phyloP scores from a whole-genome alignment of 1,140 invertebrate genomes.

The Antheraea pernyi region DNA sequence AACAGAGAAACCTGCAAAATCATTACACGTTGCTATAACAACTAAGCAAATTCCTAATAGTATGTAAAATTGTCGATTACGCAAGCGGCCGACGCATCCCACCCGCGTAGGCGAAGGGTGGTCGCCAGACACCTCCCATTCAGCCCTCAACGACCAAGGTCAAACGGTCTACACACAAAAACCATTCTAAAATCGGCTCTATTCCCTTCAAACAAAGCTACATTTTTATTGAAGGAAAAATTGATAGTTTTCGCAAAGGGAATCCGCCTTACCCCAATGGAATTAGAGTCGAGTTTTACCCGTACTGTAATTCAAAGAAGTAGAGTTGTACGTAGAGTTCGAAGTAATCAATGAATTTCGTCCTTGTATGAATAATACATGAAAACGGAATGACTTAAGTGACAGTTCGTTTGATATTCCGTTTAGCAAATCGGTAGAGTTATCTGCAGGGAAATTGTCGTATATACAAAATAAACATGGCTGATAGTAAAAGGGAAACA shows the following conservation, averaged over 20 bases:
- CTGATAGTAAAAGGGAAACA: background rate
- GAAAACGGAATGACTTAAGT: slow-evolving; percentile 30
- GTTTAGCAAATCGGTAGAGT: slow-evolving; percentile 10
- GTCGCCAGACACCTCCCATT: slow-evolving; percentile 25
- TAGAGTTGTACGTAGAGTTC: slow-evolving; percentile 19
- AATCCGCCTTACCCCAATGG: background rate
- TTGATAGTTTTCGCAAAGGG: background rate
- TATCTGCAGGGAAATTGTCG: background rate
- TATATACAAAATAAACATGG: background rate
- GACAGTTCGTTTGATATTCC: slow-evolving; percentile 40
- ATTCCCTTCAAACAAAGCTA: background rate
- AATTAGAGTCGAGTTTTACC: background rate
- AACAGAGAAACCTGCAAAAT: slow-evolving; percentile 3
- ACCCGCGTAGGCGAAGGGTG: slow-evolving; percentile 15
- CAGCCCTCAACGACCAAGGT: slow-evolving; percentile 20
- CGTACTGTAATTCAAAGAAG: background rate
- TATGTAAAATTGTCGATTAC: slow-evolving; percentile 58
- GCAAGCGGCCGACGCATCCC: slow-evolving; percentile 35
- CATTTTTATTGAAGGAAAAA: background rate
- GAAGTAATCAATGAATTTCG: slow-evolving; percentile 57
- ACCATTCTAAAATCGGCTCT: slow-evolving; percentile 1
- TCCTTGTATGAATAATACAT: slow-evolving; percentile 58
- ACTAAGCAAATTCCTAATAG: slow-evolving; percentile 21
- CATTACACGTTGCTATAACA: slow-evolving; percentile 15
- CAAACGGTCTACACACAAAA: slow-evolving; percentile 8